Percentiles rank a stretch among this genome's conserved stretches.
phyloP scores from a whole-genome alignment of 1,140 invertebrate genomes.

The Drosophila ambigua region DNA sequence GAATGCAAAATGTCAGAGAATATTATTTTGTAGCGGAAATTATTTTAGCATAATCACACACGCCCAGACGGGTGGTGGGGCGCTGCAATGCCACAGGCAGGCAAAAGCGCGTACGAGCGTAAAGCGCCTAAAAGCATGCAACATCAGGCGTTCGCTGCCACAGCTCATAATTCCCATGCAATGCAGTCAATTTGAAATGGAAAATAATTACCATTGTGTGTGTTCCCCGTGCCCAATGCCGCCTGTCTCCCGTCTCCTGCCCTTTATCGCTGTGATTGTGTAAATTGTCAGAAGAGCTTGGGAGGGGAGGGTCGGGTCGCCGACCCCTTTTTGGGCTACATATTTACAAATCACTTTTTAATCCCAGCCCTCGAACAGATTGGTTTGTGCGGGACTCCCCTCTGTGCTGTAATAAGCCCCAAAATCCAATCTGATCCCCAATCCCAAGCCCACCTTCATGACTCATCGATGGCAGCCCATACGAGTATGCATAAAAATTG shows the following conservation, averaged over 20 bases:
- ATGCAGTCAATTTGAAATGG: constrained; percentile 26
- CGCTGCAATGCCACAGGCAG: neutral
- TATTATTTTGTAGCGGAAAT: constrained; percentile 68
- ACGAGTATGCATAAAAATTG: constrained; percentile 47
- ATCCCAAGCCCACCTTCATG: constrained; percentile 12
- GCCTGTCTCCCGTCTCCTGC: neutral
- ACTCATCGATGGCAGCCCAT: constrained; percentile 52
- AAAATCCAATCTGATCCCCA: constrained; percentile 6
- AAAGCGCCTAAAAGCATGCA: constrained; percentile 36
- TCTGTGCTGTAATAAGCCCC: neutral
- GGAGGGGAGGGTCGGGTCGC: too few relatives aligned
- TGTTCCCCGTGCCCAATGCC: neutral
- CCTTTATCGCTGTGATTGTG: neutral
- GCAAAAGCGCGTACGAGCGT: constrained; percentile 1
- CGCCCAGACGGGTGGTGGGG: neutral
- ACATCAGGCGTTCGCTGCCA: constrained; percentile 19
- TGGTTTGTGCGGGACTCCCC: too few relatives aligned
- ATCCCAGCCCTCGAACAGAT: too few relatives aligned
- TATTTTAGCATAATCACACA: constrained; percentile 62
- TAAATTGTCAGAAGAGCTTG: neutral
- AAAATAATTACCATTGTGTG: constrained; percentile 47
- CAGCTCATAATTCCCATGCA: constrained; percentile 29
- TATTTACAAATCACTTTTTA: neutral
- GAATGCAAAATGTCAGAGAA: constrained; percentile 33
- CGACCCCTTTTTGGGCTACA: neutral